Evolutionary conservation across 2,888 invertebrate genomes (phyloP).

Genomic region (Polyploca ridens): DNA sequence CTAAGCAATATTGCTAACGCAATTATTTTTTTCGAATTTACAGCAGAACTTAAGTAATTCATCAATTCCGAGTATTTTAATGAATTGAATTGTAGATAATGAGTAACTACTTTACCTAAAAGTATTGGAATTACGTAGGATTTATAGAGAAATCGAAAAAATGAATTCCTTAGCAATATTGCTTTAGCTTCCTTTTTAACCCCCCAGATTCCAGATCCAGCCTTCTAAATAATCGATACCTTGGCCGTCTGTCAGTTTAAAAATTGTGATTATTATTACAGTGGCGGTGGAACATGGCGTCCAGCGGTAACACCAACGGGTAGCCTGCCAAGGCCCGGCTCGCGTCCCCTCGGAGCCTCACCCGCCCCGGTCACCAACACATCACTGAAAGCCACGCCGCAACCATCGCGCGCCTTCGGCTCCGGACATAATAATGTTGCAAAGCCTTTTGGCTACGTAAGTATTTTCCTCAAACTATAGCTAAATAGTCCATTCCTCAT

Average conservation of each 20-base stretch:
- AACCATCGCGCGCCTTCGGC: conserved; percentile 90
- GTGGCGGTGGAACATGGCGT: conserved; percentile 96
- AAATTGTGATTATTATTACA: conserved; percentile 54
- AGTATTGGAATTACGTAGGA: too few relatives aligned
- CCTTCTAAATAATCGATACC: too few relatives aligned
- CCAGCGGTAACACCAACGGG: conserved; percentile 94
- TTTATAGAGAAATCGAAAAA: too few relatives aligned
- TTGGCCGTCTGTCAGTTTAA: not conserved
- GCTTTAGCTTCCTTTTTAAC: too few relatives aligned
- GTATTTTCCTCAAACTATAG: conserved; percentile 33
- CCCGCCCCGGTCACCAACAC: conserved; percentile 92
- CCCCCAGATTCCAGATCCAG: too few relatives aligned
- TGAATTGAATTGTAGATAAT: too few relatives aligned
- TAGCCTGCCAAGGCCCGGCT: conserved; percentile 86
- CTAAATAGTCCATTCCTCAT: not conserved
- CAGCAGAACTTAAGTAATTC: too few relatives aligned
- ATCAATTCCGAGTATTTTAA: too few relatives aligned
- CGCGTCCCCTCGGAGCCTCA: conserved; percentile 78
- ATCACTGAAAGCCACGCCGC: conserved; percentile 90
- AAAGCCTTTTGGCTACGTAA: conserved; percentile 90
- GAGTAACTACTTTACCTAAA: too few relatives aligned
- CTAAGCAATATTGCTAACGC: too few relatives aligned
- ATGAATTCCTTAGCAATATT: too few relatives aligned
- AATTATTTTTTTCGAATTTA: too few relatives aligned
- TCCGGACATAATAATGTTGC: conserved; percentile 95